Evolutionary conservation across 2,888 invertebrate species (phyloP), one percentile per base, ranked within the genome.

Genomic region (Rutpela maculata): DNA sequence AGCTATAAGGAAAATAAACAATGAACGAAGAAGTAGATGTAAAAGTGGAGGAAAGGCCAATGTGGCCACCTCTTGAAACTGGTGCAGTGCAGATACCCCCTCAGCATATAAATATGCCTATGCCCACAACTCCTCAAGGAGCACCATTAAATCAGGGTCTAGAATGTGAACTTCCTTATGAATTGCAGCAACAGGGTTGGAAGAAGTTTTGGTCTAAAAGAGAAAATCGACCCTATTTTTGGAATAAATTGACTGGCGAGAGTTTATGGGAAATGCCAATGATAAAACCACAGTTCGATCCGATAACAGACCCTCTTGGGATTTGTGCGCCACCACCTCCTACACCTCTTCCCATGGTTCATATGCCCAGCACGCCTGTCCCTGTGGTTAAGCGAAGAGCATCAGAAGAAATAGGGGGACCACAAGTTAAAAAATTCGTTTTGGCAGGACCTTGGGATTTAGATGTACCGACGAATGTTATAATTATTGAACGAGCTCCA

Each of bases 231-330:
- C 97, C 97, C 1, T 99, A 99, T 89, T 99, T 96, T 90, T 99
- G 98, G 96, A 99, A 99, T 89, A 98, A 98, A 91, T 90, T 96
- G 26, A 97, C 97, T 0, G 97, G 98, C 72, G 97, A 98, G 90
- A 98, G 98, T n/a, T 91, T 98, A 84, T 99, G 99, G 99, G 98
- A 99, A 89, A 94, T 97, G 93, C 98, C 98, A 15, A 93, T 94
- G n/a, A 90, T 94, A 11, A 95, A 95, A 87, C 92, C 94, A 77
- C 95, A 95, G 84, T 97, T 96, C 90, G 98, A 98, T 91, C 97
- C 97, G 0, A 93, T 97, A 67, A 97, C 97, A 5, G 85, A 85
- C 73, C 85, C 85, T 71, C 82, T 81, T 84, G 90, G 78, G 3
- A 84, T 84, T 35, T 82, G 83, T 71, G 84, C 84, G 22, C 83